These are phyloP conservation scores for Sympetrum striolatum DNA, from an alignment of 2,888 invertebrate genomes.

Conservation along the genomic window DNA sequence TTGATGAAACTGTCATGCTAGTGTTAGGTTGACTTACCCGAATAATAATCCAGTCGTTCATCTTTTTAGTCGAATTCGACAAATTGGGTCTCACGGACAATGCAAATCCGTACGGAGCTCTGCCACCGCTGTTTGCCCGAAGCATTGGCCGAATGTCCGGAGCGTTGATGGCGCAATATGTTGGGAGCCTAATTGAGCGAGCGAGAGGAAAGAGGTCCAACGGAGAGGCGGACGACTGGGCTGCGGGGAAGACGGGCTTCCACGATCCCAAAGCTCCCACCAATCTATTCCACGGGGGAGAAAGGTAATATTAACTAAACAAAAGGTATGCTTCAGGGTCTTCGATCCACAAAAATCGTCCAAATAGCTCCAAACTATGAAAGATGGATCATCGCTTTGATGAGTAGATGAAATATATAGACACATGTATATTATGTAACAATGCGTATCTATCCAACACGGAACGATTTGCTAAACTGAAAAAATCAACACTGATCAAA, in stretches of 20 bases:
- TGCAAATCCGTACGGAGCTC: conserved; percentile 82
- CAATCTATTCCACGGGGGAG: conserved; percentile 76
- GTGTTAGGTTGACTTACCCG: too few relatives aligned
- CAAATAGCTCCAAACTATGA: not conserved
- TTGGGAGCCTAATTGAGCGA: conserved; percentile 72
- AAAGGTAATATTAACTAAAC: conserved; percentile 62
- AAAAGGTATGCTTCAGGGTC: too few relatives aligned
- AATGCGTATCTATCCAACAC: too few relatives aligned
- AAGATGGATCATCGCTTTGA: too few relatives aligned
- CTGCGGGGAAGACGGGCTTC: not conserved
- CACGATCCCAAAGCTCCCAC: conserved; percentile 23
- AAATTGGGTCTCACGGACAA: conserved; percentile 87
- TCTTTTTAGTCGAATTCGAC: conserved; percentile 77
- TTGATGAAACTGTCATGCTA: too few relatives aligned
- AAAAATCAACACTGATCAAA: too few relatives aligned
- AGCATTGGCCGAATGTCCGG: conserved; percentile 76
- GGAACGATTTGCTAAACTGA: too few relatives aligned
- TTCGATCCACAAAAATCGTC: not conserved
- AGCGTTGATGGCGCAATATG: conserved; percentile 73
- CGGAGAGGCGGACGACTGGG: conserved; percentile 55
- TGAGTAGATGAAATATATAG: too few relatives aligned
- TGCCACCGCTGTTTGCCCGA: conserved; percentile 77
- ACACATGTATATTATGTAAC: too few relatives aligned
- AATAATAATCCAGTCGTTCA: too few relatives aligned
- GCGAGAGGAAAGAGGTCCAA: conserved; percentile 62